Conservation (phyloP, 2,888 invertebrate genomes). For the Aleiodes alternator region DNA sequence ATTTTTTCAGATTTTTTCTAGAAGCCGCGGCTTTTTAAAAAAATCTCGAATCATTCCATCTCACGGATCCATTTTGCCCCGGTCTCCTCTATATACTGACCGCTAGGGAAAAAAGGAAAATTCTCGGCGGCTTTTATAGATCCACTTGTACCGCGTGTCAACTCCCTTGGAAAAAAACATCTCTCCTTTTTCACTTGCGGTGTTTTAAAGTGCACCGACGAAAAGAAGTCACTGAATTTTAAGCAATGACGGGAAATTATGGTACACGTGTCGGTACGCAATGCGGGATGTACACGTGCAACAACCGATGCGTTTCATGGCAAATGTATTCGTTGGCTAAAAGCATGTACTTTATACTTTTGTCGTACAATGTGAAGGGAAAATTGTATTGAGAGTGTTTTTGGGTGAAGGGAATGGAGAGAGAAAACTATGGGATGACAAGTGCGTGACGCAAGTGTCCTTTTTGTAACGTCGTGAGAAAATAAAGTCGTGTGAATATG, state of each 20-base stretch:
- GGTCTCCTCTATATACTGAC: too few species aligned
- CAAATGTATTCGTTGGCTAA: slow-evolving; percentile 33
- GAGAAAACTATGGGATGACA: slow-evolving; percentile 45
- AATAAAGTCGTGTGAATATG: slow-evolving; percentile 31
- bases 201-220: not conserved
- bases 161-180: not conserved
- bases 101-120: not conserved
- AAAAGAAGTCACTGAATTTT: not conserved
- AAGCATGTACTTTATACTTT: not conserved
- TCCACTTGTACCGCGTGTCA: slow-evolving; percentile 59
- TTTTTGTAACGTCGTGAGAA: slow-evolving; percentile 20
- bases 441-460: slow-evolving; percentile 56
- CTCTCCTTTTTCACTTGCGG: not conserved
- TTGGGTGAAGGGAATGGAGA: slow-evolving; percentile 43
- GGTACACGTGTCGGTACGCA: slow-evolving; percentile 58
- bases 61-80: too few species aligned
- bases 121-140: slow-evolving; percentile 55
- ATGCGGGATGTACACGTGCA: slow-evolving; percentile 61
- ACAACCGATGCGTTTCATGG: slow-evolving; percentile 39
- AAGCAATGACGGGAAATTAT: slow-evolving; percentile 38
- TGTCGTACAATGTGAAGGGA: not conserved
- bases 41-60: too few species aligned
- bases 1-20: too few species aligned
- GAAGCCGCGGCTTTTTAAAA: too few species aligned
- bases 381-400: slow-evolving; percentile 5